Conservation (phyloP, 2,888 invertebrate genomes). For the Cryptocheilus praepositus region DNA sequence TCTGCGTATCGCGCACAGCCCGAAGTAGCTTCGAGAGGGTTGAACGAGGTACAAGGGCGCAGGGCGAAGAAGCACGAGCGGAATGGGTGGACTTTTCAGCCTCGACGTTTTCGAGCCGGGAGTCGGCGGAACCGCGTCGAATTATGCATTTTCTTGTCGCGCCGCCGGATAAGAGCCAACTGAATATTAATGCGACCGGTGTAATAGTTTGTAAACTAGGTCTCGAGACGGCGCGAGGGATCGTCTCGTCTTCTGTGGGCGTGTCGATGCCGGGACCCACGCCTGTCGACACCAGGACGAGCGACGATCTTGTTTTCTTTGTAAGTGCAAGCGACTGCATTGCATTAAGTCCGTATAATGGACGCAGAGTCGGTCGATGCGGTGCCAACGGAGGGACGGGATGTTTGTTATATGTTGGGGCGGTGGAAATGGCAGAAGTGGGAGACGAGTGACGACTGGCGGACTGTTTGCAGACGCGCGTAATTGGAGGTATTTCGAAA, state of each 20-base stretch:
- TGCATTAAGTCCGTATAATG: too few relatives aligned
- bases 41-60: constrained; percentile 20
- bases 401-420: too few relatives aligned
- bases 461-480: too few relatives aligned
- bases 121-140: constrained; percentile 47
- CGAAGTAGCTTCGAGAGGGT: too few relatives aligned
- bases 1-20: too few relatives aligned
- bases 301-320: background rate
- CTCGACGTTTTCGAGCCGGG: constrained; percentile 23
- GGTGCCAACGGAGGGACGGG: too few relatives aligned
- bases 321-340: too few relatives aligned
- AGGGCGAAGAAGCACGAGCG: constrained; percentile 16
- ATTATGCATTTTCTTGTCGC: constrained; percentile 74
- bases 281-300: background rate
- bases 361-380: too few relatives aligned
- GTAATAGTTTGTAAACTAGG: constrained; percentile 72
- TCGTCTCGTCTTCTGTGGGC: constrained; percentile 15
- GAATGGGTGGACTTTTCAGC: constrained; percentile 27
- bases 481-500: too few relatives aligned
- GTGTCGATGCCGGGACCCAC: background rate
- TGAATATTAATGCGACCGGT: constrained; percentile 70
- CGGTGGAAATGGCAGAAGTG: too few relatives aligned
- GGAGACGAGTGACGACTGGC: too few relatives aligned
- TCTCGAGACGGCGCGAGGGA: constrained; percentile 51
- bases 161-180: constrained; percentile 69